Evolutionary conservation across 2,797 vertebrate genomes (phyloP).

Genomic region (Leptatherina wallacei): DNA sequence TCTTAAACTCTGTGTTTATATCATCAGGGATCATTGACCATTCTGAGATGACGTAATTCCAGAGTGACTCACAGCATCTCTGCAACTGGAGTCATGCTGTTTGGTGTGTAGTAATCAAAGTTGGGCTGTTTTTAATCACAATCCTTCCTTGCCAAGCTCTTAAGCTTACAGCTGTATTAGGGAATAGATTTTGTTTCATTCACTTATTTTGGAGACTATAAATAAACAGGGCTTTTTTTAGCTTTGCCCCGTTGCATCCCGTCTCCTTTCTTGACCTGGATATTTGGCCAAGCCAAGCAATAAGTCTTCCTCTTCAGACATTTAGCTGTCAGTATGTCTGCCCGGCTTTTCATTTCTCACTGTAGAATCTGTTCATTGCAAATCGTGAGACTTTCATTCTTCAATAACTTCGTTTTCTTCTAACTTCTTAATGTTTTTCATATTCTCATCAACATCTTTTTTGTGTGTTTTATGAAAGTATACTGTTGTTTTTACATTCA

Average conservation of each 20-base stretch:
- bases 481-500: constrained; percentile 25
- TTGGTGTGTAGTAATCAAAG: constrained; percentile 64
- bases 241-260: constrained; percentile 27
- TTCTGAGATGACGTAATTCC: constrained; percentile 40
- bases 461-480: constrained; percentile 28
- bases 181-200: constrained; percentile 61
- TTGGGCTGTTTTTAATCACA: constrained; percentile 70
- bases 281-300: constrained; percentile 41
- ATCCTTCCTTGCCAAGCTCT: constrained; percentile 60
- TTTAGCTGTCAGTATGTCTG: not conserved
- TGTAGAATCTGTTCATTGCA: constrained; percentile 13
- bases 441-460: constrained; percentile 12
- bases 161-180: constrained; percentile 57
- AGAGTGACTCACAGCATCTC: constrained; percentile 53
- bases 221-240: constrained; percentile 51
- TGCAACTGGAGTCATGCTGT: constrained; percentile 45
- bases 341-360: constrained; percentile 28
- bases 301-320: constrained; percentile 17
- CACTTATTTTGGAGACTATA: constrained; percentile 65
- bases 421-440: constrained; percentile 22
- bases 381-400: constrained; percentile 27
- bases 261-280: constrained; percentile 18
- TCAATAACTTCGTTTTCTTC: not conserved
- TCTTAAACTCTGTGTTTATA: constrained; percentile 36
- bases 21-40: constrained; percentile 46